Conservation (phyloP, 2,113 vertebrate genomes). For the Nyctereutes procyonoides region DNA sequence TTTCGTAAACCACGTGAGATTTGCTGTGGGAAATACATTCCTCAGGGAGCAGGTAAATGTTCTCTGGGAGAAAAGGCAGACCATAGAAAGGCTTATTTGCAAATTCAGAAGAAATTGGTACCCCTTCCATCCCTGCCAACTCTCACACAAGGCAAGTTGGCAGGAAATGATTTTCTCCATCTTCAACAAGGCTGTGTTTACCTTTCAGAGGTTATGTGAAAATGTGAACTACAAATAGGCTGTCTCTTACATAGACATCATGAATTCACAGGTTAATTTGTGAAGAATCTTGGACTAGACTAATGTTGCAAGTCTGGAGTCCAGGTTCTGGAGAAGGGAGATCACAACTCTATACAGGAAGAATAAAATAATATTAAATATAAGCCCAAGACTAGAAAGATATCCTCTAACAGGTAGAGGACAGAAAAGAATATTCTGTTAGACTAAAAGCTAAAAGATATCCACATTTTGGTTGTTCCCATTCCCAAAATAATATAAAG, state of each 20-base stretch:
- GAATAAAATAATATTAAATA: constrained; percentile 4
- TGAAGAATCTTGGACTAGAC: constrained; percentile 4
- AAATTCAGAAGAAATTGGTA: background rate
- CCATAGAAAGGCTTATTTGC: background rate
- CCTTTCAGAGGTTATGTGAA: background rate
- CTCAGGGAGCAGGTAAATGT: constrained; percentile 70
- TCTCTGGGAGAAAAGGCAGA: constrained; percentile 48
- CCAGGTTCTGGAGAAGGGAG: background rate
- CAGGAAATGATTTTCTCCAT: background rate
- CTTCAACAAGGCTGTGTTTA: background rate
- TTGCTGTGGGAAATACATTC: constrained; percentile 77
- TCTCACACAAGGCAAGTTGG: background rate
- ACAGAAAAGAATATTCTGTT: background rate
- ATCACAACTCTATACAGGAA: background rate
- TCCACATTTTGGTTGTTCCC: background rate
- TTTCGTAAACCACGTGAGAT: constrained; percentile 67
- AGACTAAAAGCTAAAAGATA: background rate
- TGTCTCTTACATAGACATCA: background rate
- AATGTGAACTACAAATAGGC: background rate
- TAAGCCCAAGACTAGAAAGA: background rate
- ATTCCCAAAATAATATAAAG: background rate
- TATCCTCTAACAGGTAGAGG: background rate
- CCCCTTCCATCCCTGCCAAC: background rate
- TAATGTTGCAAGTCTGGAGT: constrained; percentile 17
- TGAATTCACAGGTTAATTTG: background rate